Evolutionary conservation across 2,797 vertebrate genomes (phyloP).

Genomic region (Hoplostethus atlanticus): DNA sequence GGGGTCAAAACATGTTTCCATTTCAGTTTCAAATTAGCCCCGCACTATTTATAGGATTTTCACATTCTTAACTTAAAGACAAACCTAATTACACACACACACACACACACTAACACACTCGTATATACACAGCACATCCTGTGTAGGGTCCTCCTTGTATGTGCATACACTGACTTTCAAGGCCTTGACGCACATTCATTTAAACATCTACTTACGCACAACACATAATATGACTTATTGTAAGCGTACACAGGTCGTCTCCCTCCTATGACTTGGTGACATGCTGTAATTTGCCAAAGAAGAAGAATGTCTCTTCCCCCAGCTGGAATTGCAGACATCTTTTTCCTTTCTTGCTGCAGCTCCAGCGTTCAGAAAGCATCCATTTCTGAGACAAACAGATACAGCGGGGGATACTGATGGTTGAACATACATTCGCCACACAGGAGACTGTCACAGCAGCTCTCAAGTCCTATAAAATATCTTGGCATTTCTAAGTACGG

Average conservation of each 20-base stretch:
- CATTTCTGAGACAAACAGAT: constrained; percentile 3
- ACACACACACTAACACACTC: constrained; percentile 2
- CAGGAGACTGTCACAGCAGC: constrained; percentile 42
- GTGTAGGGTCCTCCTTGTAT: no score
- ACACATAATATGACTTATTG: not conserved
- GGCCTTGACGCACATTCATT: not conserved
- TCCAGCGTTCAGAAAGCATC: constrained; percentile 9
- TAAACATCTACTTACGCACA: not conserved
- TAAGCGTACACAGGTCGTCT: not conserved
- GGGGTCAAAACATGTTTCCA: constrained; percentile 78
- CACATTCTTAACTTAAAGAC: constrained; percentile 23
- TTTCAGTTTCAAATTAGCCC: constrained; percentile 79
- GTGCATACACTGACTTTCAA: not conserved
- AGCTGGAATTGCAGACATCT: constrained; percentile 36
- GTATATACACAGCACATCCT: not conserved
- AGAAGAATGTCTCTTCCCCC: not conserved
- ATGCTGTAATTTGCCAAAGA: constrained; percentile 15
- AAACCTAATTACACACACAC: constrained; percentile 6
- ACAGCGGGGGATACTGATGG: constrained; percentile 7
- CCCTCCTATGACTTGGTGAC: constrained; percentile 27
- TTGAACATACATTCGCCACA: constrained; percentile 42
- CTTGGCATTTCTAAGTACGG: constrained; percentile 43
- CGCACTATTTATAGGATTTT: constrained; percentile 69
- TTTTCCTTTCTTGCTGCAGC: constrained; percentile 11
- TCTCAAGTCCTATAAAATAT: constrained; percentile 63